Evolutionary conservation across 1,140 invertebrate species (phyloP).

Genomic region (Yoshiicerus persimilis): DNA sequence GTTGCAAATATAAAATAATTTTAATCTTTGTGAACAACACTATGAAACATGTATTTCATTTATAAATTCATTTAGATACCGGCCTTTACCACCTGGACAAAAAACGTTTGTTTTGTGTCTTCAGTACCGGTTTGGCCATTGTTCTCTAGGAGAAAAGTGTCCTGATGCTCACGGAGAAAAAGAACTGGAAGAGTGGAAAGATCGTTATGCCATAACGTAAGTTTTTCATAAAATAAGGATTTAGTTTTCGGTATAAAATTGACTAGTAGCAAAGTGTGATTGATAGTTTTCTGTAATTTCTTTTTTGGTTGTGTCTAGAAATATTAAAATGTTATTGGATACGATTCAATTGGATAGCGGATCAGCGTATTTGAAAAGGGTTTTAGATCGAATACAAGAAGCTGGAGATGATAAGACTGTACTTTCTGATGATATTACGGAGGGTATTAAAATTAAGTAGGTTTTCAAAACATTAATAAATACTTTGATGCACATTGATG

Average conservation of each 20-base stretch:
- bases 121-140: conserved; percentile 47
- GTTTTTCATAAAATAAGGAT: conserved; percentile 40
- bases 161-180: conserved; percentile 66
- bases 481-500: not conserved
- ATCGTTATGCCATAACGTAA: conserved; percentile 67
- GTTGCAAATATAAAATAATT: no score
- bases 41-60: no score
- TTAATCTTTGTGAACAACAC: no score
- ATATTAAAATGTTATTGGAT: conserved; percentile 27
- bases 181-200: conserved; percentile 73
- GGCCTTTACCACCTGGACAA: conserved; percentile 38
- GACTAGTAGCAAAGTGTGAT: no score
- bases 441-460: conserved; percentile 58
- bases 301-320: not conserved
- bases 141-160: conserved; percentile 46
- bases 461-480: not conserved
- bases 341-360: conserved; percentile 18
- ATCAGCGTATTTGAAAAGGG: not conserved
- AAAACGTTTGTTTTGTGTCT: conserved; percentile 46
- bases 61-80: conserved; percentile 39
- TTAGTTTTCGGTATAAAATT: no score
- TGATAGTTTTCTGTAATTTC: no score
- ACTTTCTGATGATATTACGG: conserved; percentile 66
- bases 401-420: conserved; percentile 67
- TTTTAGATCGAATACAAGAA: conserved; percentile 66